Evolutionary conservation across 2,888 invertebrate species (phyloP), one percentile per base, ranked within the genome.

Genomic region (Vesta saturnalis): DNA sequence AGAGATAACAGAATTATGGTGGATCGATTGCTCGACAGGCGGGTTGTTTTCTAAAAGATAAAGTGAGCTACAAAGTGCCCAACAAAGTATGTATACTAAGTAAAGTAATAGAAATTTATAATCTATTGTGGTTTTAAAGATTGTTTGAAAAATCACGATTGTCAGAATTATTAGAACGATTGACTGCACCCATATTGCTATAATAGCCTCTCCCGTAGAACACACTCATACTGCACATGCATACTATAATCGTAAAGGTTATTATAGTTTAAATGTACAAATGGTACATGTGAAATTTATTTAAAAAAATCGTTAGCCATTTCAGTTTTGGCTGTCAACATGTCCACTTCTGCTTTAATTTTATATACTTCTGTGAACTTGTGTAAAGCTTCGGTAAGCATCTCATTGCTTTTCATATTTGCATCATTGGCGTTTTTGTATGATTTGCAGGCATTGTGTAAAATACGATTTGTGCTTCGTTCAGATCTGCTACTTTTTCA

Each of bases 181-280:
- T n/a, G n/a, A n/a, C n/a, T n/a, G n/a, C n/a, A n/a, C n/a, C n/a
- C n/a, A n/a, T n/a, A n/a, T n/a, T n/a, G n/a, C n/a, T n/a, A n/a
- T n/a, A n/a, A n/a, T n/a, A n/a, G n/a, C n/a, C n/a, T n/a, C n/a
- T n/a, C n/a, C n/a, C n/a, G n/a, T n/a, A n/a, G n/a, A n/a, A n/a
- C n/a, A n/a, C 21, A 19, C 19, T 60, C 21, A 43, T 39, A 22
- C 30, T 60, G 60, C 35, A n/a, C 18, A 14, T 19, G 43, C 43
- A 23, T 66, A 63, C n/a, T n/a, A n/a, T n/a, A n/a, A n/a, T n/a
- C n/a, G n/a, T n/a, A n/a, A n/a, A n/a, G n/a, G n/a, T n/a, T n/a
- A n/a, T n/a, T n/a, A n/a, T n/a, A n/a, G n/a, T n/a, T n/a, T 64
- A 46, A 64, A 64, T 22, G 19, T 60, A 12, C 64, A 64, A 64